These are phyloP conservation scores for Lissonota sp. DNA, from an alignment of 2,888 invertebrate genomes.

Conservation along the genomic window DNA sequence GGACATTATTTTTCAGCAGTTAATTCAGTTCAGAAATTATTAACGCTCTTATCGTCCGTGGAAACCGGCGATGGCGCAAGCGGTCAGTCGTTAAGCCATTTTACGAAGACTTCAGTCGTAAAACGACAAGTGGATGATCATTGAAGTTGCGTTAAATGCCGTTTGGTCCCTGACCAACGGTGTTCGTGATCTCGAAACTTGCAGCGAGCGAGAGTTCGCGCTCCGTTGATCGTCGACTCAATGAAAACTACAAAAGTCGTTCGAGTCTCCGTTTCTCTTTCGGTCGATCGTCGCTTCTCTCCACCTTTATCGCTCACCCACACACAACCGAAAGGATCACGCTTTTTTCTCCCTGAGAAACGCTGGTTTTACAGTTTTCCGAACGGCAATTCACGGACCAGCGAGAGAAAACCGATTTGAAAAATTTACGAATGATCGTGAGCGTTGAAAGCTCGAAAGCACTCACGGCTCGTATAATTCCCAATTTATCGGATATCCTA, in stretches of 20 bases:
- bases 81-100: conserved; percentile 61
- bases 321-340: not conserved
- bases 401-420: conserved; percentile 25
- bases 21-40: conserved; percentile 67
- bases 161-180: conserved; percentile 55
- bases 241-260: conserved; percentile 75
- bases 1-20: conserved; percentile 54
- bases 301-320: conserved; percentile 59
- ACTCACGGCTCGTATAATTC: conserved; percentile 13
- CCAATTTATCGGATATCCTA: conserved; percentile 38
- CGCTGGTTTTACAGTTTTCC: conserved; percentile 71
- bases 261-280: conserved; percentile 59
- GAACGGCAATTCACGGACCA: conserved; percentile 20
- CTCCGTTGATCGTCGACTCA: conserved; percentile 64
- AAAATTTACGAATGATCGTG: conserved; percentile 43
- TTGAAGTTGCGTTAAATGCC: conserved; percentile 74
- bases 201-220: conserved; percentile 27
- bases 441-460: conserved; percentile 18
- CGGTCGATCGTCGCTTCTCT: conserved; percentile 58
- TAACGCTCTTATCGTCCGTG: conserved; percentile 66
- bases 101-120: conserved; percentile 70
- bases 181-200: conserved; percentile 11
- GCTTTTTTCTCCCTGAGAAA: conserved; percentile 36
- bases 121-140: conserved; percentile 77
- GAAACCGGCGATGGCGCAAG: conserved; percentile 34